Base-by-base conservation (phyloP, 2,888 invertebrate genomes). In the Hyles lineata region DNA sequence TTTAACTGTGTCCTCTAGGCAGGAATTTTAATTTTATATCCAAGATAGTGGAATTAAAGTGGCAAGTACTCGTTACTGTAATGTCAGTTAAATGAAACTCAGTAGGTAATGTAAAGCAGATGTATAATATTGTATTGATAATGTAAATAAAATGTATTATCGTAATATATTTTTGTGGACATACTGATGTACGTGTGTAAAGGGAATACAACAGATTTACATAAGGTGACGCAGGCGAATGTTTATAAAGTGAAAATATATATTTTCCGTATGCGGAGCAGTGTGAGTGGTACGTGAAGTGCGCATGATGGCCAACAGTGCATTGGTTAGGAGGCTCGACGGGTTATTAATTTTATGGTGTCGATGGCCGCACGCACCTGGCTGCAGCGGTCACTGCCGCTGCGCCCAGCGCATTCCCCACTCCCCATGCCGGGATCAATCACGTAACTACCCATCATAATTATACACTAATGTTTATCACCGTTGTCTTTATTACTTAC, bases 301-400 rank as follows among this genome's bases (percentile, higher is more conserved):
- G 90, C 86, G 83, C 86, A 86, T 85, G 89, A 85, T 83, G 82
- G 89, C 85, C 87, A 86, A 86, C 87, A 89, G 91, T 91, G 92
- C 93, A 92, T 90, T 88, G 92, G 90, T 89, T 90, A 87, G 90
- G 87, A 92, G 89, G 89, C 90, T 88, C 91, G 92, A 91, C 94
- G 91, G 90, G 93, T 93, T 94, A 93, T 94, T 93, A 93, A 93
- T 94, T 94, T 94, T 93, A 94, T 93, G 92, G 93, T 93, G 94
- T 94, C 94, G 93, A 94, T 94, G 94, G 91, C 94, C 94, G 93
- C 91, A 84, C 88, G 92, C 93, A 92, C 91, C 93, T 92, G 92
- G 92, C 89, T 86, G 89, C 89, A 83, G 89, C 93, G 93, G 92
- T 93, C 93, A 92, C 90, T 92, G 92, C 92, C 90, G 87, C 87